These are phyloP conservation scores for Zaprionus kolodkinae DNA, from an alignment of 1,140 invertebrate genomes.

Conservation along the genomic window DNA sequence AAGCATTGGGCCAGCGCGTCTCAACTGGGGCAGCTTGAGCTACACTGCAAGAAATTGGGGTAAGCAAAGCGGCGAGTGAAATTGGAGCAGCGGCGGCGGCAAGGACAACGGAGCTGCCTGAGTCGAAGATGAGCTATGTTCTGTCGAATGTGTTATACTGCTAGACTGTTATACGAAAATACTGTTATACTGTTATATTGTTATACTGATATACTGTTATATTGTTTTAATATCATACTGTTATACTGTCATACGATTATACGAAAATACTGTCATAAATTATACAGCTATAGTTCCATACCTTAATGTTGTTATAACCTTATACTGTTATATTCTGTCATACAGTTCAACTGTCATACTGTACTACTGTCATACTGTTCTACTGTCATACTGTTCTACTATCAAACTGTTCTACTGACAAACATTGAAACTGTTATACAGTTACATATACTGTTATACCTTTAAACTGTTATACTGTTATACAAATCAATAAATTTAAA, in stretches of 20 bases:
- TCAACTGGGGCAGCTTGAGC: slow-evolving; percentile 1
- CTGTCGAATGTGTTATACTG: too few relatives aligned
- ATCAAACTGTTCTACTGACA: neutral
- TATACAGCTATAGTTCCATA: too few relatives aligned
- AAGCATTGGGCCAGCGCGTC: slow-evolving; percentile 14
- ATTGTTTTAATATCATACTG: neutral
- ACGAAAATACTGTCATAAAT: too few relatives aligned
- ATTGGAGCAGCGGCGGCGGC: neutral
- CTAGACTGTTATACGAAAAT: too few relatives aligned
- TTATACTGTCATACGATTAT: neutral
- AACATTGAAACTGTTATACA: neutral
- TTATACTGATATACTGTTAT: neutral
- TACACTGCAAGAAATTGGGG: slow-evolving; percentile 27
- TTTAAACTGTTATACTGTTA: neutral
- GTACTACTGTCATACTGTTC: neutral
- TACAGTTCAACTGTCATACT: neutral
- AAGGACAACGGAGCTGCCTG: neutral
- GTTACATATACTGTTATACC: neutral
- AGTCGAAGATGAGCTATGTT: too few relatives aligned
- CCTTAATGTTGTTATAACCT: neutral
- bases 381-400: neutral
- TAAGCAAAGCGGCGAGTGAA: neutral
- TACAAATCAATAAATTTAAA: neutral
- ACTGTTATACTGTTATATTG: too few relatives aligned
- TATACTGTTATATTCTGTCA: neutral